A percentile compares a stretch with the other conserved stretches of the same genome.
phyloP scores from a whole-genome alignment of 2,113 vertebrate genomes.

The Pholis gunnellus region DNA sequence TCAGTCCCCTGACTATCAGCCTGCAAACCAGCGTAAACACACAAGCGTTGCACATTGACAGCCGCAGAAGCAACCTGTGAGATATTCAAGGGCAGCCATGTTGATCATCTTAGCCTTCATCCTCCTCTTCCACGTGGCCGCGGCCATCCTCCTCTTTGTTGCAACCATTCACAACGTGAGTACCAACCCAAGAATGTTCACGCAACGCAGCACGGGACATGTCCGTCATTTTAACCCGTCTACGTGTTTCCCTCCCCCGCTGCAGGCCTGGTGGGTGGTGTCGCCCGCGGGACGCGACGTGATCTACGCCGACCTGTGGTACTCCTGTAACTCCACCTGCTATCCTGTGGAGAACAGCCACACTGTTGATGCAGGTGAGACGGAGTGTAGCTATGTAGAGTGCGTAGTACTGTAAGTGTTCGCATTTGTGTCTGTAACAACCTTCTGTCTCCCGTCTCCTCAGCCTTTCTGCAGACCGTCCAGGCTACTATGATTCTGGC shows the following conservation, averaged over 20 bases:
- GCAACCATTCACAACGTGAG: constrained; percentile 85
- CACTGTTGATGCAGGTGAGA: constrained; percentile 62
- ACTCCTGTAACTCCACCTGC: constrained; percentile 82
- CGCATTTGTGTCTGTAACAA: not conserved
- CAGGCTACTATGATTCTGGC: constrained; percentile 95
- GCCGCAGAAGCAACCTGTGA: not conserved
- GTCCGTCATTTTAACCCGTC: not conserved
- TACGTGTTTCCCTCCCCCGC: not conserved
- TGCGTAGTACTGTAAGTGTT: not conserved
- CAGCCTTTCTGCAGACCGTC: constrained; percentile 91
- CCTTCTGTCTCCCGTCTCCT: not conserved
- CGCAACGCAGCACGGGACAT: not conserved
- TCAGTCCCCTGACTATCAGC: constrained; percentile 21
- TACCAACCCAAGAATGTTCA: not conserved
- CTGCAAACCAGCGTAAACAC: constrained; percentile 19
- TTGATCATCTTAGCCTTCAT: constrained; percentile 85
- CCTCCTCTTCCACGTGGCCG: constrained; percentile 83
- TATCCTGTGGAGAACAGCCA: constrained; percentile 70
- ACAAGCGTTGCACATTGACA: constrained; percentile 6
- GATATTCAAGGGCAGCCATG: constrained; percentile 70
- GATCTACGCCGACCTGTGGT: constrained; percentile 82
- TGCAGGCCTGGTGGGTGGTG: constrained; percentile 83
- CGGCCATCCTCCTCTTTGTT: constrained; percentile 80
- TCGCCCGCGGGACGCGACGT: not conserved
- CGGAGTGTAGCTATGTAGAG: not conserved